Conservation (phyloP, 2,888 invertebrate genomes). For the Ditylenchus weischeri region DNA sequence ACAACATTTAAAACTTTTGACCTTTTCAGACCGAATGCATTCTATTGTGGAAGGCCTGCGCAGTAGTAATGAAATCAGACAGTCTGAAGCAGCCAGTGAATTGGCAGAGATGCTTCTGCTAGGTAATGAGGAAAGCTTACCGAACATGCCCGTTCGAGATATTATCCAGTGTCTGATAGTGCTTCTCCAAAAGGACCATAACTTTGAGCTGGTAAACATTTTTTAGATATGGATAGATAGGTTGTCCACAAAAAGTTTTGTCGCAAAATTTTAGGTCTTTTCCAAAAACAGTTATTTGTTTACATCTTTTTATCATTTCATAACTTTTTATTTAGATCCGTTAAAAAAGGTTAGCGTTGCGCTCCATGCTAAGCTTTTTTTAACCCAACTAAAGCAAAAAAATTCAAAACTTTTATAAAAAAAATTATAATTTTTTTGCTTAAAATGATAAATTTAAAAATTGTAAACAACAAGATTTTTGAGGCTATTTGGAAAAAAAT, state of each 20-base stretch:
- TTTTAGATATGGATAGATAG: not conserved
- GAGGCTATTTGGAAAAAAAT: too few relatives aligned
- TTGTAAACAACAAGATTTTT: too few relatives aligned
- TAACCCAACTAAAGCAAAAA: too few relatives aligned
- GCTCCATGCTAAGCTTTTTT: too few relatives aligned
- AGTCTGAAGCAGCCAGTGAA: conserved; percentile 48
- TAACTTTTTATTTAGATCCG: too few relatives aligned
- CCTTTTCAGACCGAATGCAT: conserved; percentile 40
- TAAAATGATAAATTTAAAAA: too few relatives aligned
- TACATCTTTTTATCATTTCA: too few relatives aligned
- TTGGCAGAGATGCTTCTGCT: conserved; percentile 48
- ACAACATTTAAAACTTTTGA: not conserved
- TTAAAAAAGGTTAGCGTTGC: too few relatives aligned
- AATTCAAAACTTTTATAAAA: too few relatives aligned
- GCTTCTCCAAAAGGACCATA: conserved; percentile 90
- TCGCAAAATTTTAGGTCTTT: not conserved
- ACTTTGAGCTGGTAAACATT: conserved; percentile 82
- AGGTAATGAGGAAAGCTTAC: conserved; percentile 51
- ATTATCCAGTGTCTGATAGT: conserved; percentile 90
- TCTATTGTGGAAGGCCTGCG: conserved; percentile 47
- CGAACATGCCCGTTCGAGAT: conserved; percentile 81
- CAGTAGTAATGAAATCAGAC: conserved; percentile 46
- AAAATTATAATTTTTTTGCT: too few relatives aligned
- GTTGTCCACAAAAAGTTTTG: not conserved
- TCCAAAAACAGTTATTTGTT: too few relatives aligned